Base-by-base conservation (phyloP, 2,113 vertebrate species). In the Chiloscyllium plagiosum region DNA sequence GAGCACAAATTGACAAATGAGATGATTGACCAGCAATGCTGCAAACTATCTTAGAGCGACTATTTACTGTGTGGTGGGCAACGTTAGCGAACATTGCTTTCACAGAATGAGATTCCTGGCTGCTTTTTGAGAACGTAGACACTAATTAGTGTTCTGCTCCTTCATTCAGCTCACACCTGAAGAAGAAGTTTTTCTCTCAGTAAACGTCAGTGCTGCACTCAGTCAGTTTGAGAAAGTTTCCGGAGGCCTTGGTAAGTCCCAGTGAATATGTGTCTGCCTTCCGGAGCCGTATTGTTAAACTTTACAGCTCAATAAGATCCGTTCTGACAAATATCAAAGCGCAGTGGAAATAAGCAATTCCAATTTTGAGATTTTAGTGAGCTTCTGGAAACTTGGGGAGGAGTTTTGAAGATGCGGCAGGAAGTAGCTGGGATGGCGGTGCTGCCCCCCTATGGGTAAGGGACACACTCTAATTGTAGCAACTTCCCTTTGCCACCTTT, bases 141-240 rank as follows among this genome's bases (percentile, higher is more conserved):
- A 47, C 24, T 42, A 52, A 17, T 72, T 72, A 95, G 47, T 26
- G 24, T 95, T 72, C 68, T 52, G 69, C 33, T 69, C 17, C 47
- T 95, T 29, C 68, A n/a, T 97, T 70, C 96, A 99, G 99, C 98
- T 99, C 52, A 98, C 98, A 29, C 61, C 97, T 26, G 98, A 98
- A 78, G 99, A 99, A 26, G 99, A 99, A 96, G 96, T 96, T 0
- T 99, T 99, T 96, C 97, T 99, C 86, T 97, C 98, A n/a, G 97
- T 98, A 90, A 99, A 99, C 29, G 98, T 98, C 19, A 98, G 98
- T 83, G 97, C 98, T 56, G 97, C 97, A 0, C 97, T 99, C 95
- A 99, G 98, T 97, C 99, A 99, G 96, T 99, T 99, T 98, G 99
- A 99, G 97, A 98, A 98, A 97, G 98, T 99, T 66, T 98, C 99